Percentiles rank a stretch among this genome's conserved stretches.
These are phyloP conservation scores for Gymnoscelis rufifasciata DNA, from an alignment of 2,888 invertebrate genomes.

Conservation along the genomic window DNA sequence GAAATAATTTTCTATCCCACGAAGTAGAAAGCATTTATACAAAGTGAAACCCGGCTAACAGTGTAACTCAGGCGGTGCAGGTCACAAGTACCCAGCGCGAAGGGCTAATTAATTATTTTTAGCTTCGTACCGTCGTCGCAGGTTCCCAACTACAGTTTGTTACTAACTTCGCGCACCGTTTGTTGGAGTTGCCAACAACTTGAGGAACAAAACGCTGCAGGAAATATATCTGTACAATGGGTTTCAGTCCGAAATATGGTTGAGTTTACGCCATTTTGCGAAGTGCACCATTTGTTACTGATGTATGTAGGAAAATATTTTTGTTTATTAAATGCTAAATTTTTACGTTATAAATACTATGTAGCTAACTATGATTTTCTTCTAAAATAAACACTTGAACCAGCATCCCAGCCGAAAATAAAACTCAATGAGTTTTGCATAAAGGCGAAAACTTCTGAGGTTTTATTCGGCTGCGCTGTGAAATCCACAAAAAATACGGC, in stretches of 20 bases:
- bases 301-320: too few species aligned
- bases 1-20: too few species aligned
- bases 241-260: too few species aligned
- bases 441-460: constrained; percentile 1
- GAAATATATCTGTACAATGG: too few species aligned
- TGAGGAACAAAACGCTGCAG: not conserved
- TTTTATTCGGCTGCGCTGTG: constrained; percentile 17
- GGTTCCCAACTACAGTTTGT: constrained; percentile 6
- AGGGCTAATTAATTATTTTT: constrained; percentile 28
- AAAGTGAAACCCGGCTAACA: not conserved
- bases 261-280: too few species aligned
- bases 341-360: too few species aligned
- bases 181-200: not conserved
- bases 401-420: not conserved
- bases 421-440: constrained; percentile 9
- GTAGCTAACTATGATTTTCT: too few species aligned
- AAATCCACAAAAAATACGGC: constrained; percentile 19
- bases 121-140: constrained; percentile 8
- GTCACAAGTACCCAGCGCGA: constrained; percentile 12
- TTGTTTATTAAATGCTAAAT: too few species aligned
- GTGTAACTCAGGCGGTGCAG: not conserved
- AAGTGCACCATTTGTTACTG: too few species aligned
- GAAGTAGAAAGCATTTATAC: too few species aligned
- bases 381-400: too few species aligned
- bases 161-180: constrained; percentile 4